Evolutionary conservation across 2,888 invertebrate genomes (phyloP).

Genomic region (Mimachlamys varia): DNA sequence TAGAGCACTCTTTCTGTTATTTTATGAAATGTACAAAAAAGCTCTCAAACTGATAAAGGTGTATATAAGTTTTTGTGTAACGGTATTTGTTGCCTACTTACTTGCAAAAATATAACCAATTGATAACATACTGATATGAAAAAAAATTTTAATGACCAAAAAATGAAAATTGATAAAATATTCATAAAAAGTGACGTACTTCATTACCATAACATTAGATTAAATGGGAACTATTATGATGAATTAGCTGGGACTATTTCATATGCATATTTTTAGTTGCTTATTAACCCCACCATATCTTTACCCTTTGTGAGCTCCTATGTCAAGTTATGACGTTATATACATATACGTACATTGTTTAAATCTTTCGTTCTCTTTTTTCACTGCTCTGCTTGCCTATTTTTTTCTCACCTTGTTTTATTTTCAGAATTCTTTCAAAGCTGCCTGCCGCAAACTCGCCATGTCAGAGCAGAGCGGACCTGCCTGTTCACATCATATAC

Average conservation of each 20-base stretch:
- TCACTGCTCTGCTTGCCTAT: constrained; percentile 23
- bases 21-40: background rate
- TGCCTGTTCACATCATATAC: constrained; percentile 81
- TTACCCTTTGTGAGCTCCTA: background rate
- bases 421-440: constrained; percentile 74
- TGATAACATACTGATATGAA: no score
- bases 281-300: no score
- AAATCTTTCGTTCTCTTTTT: background rate
- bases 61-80: no score
- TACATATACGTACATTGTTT: background rate
- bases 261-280: no score
- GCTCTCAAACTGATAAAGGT: background rate
- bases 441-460: constrained; percentile 77
- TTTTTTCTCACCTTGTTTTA: constrained; percentile 39
- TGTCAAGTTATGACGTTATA: background rate
- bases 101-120: no score
- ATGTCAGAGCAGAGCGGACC: constrained; percentile 76
- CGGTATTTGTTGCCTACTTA: no score
- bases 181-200: no score
- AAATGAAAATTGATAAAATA: no score
- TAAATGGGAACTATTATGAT: no score
- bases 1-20: background rate
- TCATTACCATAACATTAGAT: no score
- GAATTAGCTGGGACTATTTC: no score
- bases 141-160: no score